Evolutionary conservation across 2,888 invertebrate species (phyloP), one percentile per base, ranked within the genome.

Genomic region (Dioctria linearis): DNA sequence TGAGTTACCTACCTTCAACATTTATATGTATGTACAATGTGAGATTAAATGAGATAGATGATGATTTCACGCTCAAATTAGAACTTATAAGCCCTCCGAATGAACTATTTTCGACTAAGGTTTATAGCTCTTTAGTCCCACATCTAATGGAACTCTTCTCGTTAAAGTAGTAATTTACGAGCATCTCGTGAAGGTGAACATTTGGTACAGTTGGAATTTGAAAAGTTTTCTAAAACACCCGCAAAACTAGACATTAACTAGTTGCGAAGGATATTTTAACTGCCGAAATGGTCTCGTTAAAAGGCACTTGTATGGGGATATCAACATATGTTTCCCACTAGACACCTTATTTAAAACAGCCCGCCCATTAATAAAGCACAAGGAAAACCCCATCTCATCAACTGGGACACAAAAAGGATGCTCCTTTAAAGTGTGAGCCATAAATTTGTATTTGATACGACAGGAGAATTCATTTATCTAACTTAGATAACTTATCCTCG

Each of bases 401-500:
- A 49, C 69, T 51, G 37, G 13, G n/a, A 25, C 69, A 69, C 73
- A 40, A 57, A 42, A 57, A 40, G 54, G 25, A 42, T 13, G 40
- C 57, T 40, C 51, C 40, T 54, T 13, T 57, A 57, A 73, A 73
- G 57, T 42, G 73, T 11, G 59, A 42, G 37, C 57, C 73, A 73
- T 73, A 73, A 73, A 73, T 73, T 73, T 37, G 73, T 42, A 73
- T 73, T 73, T 73, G 73, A 73, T 73, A 40, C 73, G 73, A 73
- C 73, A 73, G 57, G 40, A 57, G 57, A 57, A 73, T 54, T 73
- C 73, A 73, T 73, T 73, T 73, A 73, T 73, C 73, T 57, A 73
- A 73, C 59, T 73, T 73, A 73, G 57, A 73, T 73, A 73, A 42
- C 39, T 51, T 40, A 40, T 57, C 57, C 54, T 40, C n/a, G 25